Evolutionary conservation across 2,113 vertebrate species (phyloP).

Genomic region (Rhea americana): DNA sequence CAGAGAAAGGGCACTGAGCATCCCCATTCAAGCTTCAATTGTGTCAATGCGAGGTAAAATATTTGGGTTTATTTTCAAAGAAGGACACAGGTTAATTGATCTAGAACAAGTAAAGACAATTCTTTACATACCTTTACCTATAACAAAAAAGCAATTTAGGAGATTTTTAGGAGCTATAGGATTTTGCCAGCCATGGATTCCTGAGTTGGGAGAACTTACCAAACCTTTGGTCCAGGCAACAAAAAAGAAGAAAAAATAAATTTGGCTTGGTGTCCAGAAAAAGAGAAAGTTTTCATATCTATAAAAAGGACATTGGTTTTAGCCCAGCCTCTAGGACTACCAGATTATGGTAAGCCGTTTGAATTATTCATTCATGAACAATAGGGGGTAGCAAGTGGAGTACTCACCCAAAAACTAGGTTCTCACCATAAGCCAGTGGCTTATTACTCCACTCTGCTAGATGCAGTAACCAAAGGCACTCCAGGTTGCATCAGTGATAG

Average conservation of each 20-base stretch:
- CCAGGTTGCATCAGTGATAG: too few relatives aligned
- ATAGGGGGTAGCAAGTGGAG: too few relatives aligned
- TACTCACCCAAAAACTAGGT: too few relatives aligned
- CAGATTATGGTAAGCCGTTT: too few relatives aligned
- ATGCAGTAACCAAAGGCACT: too few relatives aligned
- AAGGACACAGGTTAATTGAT: background rate
- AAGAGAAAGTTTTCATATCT: too few relatives aligned
- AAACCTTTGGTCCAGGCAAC: background rate
- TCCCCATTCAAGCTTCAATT: background rate
- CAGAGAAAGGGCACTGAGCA: background rate
- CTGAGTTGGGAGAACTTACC: background rate
- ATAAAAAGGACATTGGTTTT: too few relatives aligned
- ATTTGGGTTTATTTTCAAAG: background rate
- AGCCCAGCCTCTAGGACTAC: too few relatives aligned
- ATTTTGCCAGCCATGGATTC: background rate
- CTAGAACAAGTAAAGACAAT: background rate
- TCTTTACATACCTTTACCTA: rapidly evolving
- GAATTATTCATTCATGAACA: too few relatives aligned
- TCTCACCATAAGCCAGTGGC: too few relatives aligned
- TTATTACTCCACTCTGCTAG: too few relatives aligned
- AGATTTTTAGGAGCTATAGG: background rate
- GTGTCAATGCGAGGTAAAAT: background rate
- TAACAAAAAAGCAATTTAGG: background rate
- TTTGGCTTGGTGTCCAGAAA: rapidly evolving
- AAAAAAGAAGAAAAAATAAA: background rate